Evolutionary conservation across 2,888 invertebrate genomes (phyloP).

Genomic region (Caenorhabditis sp.): DNA sequence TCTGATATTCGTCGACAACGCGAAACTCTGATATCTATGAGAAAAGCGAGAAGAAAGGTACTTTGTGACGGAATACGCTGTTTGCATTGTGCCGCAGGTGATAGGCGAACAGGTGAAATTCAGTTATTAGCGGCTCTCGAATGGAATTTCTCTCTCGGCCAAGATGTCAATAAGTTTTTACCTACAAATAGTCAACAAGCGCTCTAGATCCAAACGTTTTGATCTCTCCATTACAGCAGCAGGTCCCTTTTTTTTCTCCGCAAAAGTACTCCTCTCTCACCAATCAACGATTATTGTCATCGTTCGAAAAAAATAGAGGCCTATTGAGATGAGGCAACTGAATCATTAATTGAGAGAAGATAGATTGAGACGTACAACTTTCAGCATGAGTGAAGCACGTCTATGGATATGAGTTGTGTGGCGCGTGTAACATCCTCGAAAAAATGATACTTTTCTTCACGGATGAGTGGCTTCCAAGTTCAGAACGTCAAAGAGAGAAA

Average conservation of each 20-base stretch:
- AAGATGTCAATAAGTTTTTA: neutral
- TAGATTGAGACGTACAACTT: slow-evolving; percentile 43
- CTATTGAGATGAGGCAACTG: slow-evolving; percentile 37
- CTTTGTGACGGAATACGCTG: neutral
- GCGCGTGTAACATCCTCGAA: slow-evolving; percentile 19
- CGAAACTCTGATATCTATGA: slow-evolving; percentile 5
- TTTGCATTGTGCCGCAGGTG: neutral
- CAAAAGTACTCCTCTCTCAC: neutral
- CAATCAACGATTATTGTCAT: slow-evolving; percentile 7
- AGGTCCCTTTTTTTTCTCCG: no score
- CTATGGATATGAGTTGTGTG: slow-evolving; percentile 27
- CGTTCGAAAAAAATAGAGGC: slow-evolving; percentile 18
- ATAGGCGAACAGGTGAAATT: slow-evolving; percentile 1
- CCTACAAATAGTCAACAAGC: slow-evolving; percentile 2
- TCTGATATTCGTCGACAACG: slow-evolving; percentile 37
- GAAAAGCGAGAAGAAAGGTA: slow-evolving; percentile 24
- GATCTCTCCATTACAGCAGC: neutral
- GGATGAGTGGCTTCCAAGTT: slow-evolving; percentile 26
- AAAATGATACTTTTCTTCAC: slow-evolving; percentile 33
- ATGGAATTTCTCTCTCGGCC: neutral
- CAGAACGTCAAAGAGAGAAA: slow-evolving; percentile 3
- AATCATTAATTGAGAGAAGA: slow-evolving; percentile 47
- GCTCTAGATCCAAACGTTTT: neutral
- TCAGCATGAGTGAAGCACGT: slow-evolving; percentile 41
- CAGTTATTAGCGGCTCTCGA: slow-evolving; percentile 1